These are phyloP conservation scores for Genyomyrus donnyi DNA, from an alignment of 2,113 vertebrate genomes.

Conservation along the genomic window DNA sequence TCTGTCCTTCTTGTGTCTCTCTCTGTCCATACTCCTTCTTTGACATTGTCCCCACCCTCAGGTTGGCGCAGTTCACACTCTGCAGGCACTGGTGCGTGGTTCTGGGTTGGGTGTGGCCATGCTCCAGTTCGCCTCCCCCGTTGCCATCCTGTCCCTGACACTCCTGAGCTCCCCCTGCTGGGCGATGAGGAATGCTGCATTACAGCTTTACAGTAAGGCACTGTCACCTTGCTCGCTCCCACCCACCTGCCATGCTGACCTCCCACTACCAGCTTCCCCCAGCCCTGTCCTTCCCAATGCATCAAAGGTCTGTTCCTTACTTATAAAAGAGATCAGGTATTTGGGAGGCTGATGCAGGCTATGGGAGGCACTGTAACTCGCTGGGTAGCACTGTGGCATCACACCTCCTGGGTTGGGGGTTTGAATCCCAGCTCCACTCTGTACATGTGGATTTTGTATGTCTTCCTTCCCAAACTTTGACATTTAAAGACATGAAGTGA, in stretches of 20 bases:
- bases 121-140: slow-evolving; percentile 55
- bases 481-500: no score
- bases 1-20: neutral
- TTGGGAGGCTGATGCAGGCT: no score
- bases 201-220: slow-evolving; percentile 81
- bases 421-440: no score
- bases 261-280: neutral
- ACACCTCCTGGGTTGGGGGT: no score
- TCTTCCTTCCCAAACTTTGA: no score
- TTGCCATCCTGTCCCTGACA: slow-evolving; percentile 61
- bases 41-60: slow-evolving; percentile 30
- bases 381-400: no score
- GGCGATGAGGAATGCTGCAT: slow-evolving; percentile 84
- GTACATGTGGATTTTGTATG: no score
- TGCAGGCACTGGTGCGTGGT: slow-evolving; percentile 72
- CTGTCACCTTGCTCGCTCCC: neutral
- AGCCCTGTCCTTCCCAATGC: neutral
- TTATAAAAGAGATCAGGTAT: neutral
- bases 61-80: slow-evolving; percentile 77
- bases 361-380: no score
- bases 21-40: neutral
- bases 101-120: slow-evolving; percentile 59
- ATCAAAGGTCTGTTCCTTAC: neutral
- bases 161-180: slow-evolving; percentile 73
- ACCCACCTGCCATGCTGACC: neutral